Conservation (phyloP, 2,113 vertebrate genomes). For the Anoura caudifer region DNA sequence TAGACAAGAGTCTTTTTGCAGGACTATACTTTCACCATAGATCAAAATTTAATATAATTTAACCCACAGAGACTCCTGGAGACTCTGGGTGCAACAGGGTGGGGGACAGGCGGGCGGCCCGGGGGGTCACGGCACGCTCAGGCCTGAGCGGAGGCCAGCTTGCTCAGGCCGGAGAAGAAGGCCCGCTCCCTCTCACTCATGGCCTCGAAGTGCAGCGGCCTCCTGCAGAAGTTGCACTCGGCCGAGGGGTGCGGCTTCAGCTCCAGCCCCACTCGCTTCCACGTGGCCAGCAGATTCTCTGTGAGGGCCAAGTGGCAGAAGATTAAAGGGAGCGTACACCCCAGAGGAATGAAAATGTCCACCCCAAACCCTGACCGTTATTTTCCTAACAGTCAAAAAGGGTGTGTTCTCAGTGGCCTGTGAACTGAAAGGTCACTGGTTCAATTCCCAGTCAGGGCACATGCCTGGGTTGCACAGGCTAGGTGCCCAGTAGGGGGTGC, state of each 20-base stretch:
- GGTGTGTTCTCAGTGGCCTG: too few relatives aligned
- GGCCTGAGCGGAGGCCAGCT: slow-evolving; percentile 88
- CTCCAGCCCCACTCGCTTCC: slow-evolving; percentile 90
- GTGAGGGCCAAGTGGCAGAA: slow-evolving; percentile 26
- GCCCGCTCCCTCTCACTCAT: slow-evolving; percentile 96
- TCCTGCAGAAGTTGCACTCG: slow-evolving; percentile 94
- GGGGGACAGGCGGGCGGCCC: not conserved
- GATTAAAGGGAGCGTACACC: not conserved
- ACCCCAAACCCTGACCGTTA: not conserved
- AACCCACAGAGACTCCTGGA: slow-evolving; percentile 66
- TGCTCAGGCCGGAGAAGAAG: slow-evolving; percentile 95
- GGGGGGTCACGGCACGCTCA: slow-evolving; percentile 72
- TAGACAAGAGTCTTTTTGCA: slow-evolving; percentile 78
- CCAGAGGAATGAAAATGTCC: not conserved
- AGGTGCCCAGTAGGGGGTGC: too few relatives aligned
- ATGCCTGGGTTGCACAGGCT: too few relatives aligned
- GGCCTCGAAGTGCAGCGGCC: slow-evolving; percentile 95
- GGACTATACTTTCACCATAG: slow-evolving; percentile 65
- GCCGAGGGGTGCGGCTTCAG: slow-evolving; percentile 91
- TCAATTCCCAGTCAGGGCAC: too few relatives aligned
- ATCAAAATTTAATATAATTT: slow-evolving; percentile 76
- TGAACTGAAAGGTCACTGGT: too few relatives aligned
- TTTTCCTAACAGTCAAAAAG: not conserved
- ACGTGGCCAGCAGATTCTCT: slow-evolving; percentile 91
- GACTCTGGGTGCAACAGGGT: not conserved